phyloP scores from a whole-genome alignment of 2,797 vertebrate genomes.

The Sebastes wilsoni region DNA sequence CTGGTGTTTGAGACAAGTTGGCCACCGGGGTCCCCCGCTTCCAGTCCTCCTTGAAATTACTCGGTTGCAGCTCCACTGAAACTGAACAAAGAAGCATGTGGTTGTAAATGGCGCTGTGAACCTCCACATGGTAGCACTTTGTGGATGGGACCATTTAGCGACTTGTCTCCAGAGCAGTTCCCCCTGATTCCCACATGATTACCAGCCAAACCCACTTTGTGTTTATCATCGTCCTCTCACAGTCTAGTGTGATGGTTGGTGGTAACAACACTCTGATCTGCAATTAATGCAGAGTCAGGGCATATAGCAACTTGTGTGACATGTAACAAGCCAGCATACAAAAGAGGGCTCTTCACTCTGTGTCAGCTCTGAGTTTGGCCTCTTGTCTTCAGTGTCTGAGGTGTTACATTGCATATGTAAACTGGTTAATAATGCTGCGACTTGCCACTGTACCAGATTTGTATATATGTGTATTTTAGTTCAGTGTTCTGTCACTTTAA shows the following conservation, averaged over 20 bases:
- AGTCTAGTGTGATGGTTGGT: slow-evolving; percentile 8
- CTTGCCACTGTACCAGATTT: too few relatives aligned
- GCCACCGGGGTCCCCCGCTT: slow-evolving; percentile 19
- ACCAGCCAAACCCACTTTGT: slow-evolving; percentile 27
- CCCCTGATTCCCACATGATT: slow-evolving; percentile 30
- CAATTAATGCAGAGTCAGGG: slow-evolving; percentile 47
- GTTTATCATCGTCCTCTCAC: slow-evolving; percentile 38
- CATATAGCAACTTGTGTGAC: slow-evolving; percentile 5
- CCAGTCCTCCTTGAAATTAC: slow-evolving; percentile 58
- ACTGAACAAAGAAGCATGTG: slow-evolving; percentile 65
- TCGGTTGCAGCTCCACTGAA: slow-evolving; percentile 60
- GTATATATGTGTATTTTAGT: too few relatives aligned
- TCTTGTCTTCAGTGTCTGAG: slow-evolving; percentile 12
- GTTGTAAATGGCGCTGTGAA: slow-evolving; percentile 34
- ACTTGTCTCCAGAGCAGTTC: slow-evolving; percentile 41
- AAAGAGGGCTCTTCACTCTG: not conserved
- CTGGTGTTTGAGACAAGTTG: slow-evolving; percentile 33
- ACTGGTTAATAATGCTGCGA: too few relatives aligned
- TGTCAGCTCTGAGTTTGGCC: not conserved
- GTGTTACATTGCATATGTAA: slow-evolving; percentile 10
- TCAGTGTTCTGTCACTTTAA: too few relatives aligned
- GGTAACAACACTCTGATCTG: slow-evolving; percentile 44
- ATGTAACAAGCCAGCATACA: not conserved
- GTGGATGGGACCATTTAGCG: slow-evolving; percentile 48
- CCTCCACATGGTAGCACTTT: slow-evolving; percentile 67